These are phyloP conservation scores for Cygnus olor DNA, from an alignment of 2,797 vertebrate genomes.

Conservation along the genomic window DNA sequence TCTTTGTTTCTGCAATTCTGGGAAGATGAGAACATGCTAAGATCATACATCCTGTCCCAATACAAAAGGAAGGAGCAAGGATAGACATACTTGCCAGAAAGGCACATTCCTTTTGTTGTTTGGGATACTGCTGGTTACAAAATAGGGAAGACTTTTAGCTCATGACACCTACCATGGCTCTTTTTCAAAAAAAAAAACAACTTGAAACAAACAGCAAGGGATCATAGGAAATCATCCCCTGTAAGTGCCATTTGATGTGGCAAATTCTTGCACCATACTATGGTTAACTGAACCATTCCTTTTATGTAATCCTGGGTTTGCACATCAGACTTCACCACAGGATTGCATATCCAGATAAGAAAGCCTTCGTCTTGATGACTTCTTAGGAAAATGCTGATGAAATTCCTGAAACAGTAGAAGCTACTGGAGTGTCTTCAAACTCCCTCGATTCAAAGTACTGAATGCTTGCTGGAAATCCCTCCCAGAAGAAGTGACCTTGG, in stretches of 20 bases:
- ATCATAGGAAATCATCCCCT: constrained; percentile 15
- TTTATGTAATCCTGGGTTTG: constrained; percentile 37
- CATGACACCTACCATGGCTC: constrained; percentile 58
- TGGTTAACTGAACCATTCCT: constrained; percentile 42
- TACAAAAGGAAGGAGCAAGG: constrained; percentile 23
- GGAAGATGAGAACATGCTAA: constrained; percentile 49
- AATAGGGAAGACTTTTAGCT: constrained; percentile 32
- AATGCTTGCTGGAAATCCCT: constrained; percentile 32
- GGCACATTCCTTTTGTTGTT: constrained; percentile 38
- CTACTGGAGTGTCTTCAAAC: constrained; percentile 2
- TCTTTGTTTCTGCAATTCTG: constrained; percentile 20
- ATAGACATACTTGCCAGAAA: constrained; percentile 13
- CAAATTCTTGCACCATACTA: constrained; percentile 58
- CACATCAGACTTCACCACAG: constrained; percentile 51
- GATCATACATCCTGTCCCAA: constrained; percentile 16
- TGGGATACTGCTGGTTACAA: constrained; percentile 52
- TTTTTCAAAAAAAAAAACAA: constrained; percentile 28
- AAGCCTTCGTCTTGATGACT: constrained; percentile 1
- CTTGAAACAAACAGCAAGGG: constrained; percentile 37
- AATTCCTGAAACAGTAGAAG: constrained; percentile 48
- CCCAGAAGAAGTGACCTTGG: background rate
- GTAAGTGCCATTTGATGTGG: constrained; percentile 64
- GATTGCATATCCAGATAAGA: constrained; percentile 58
- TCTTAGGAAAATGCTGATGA: constrained; percentile 31
- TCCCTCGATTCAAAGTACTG: background rate